phyloP scores from a whole-genome alignment of 2,888 invertebrate genomes.

The Thymelicus lineola region DNA sequence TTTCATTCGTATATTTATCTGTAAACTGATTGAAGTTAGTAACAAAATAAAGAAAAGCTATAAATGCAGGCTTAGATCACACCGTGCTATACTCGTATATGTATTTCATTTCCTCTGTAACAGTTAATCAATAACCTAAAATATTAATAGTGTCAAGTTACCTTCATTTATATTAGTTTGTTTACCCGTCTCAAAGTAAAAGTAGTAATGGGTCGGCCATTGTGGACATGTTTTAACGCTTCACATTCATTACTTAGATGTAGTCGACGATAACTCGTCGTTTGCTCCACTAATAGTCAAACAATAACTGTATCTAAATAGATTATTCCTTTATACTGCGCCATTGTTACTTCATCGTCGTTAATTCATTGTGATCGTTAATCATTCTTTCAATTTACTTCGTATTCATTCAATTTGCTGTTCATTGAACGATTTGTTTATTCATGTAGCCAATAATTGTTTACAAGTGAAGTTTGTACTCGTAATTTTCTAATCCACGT shows the following conservation, averaged over 20 bases:
- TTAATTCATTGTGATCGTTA: conserved; percentile 29
- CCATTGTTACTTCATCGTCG: conserved; percentile 23
- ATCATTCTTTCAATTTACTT: conserved; percentile 31
- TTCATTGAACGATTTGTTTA: conserved; percentile 16
- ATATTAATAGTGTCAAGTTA: no score
- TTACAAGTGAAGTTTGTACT: not conserved
- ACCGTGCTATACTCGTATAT: no score
- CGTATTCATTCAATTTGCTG: conserved; percentile 30
- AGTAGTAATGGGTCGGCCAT: not conserved
- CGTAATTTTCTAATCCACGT: not conserved
- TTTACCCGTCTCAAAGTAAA: no score
- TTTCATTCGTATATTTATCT: no score
- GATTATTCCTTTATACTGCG: conserved; percentile 14
- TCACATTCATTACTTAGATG: conserved; percentile 5
- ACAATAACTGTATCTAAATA: conserved; percentile 15
- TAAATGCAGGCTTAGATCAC: no score
- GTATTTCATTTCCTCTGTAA: no score
- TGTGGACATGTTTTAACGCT: not conserved
- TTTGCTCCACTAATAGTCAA: conserved; percentile 6
- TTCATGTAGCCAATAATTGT: conserved; percentile 13
- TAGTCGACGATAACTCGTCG: not conserved
- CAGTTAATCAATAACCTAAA: no score
- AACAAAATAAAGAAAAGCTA: no score
- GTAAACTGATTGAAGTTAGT: no score
- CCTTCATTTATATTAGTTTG: no score